Conservation (phyloP, 2,113 vertebrate genomes). For the Prunella himalayana region DNA sequence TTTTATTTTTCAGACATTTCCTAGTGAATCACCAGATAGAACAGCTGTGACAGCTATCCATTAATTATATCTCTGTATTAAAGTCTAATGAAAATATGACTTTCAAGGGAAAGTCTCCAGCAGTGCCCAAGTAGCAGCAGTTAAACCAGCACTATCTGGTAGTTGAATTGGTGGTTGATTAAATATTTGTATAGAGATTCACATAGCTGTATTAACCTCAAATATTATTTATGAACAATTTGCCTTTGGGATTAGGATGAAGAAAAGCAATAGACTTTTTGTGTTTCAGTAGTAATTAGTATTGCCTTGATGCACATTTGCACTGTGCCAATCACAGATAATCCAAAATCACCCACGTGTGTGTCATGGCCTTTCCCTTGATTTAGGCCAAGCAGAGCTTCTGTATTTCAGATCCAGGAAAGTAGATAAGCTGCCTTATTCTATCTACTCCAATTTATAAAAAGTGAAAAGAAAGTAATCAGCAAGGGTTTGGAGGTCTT, state of each 20-base stretch:
- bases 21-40: slow-evolving; percentile 2
- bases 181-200: slow-evolving; percentile 28
- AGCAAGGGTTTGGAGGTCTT: neutral
- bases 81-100: neutral
- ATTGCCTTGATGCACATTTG: neutral
- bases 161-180: neutral
- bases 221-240: neutral
- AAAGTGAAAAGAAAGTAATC: neutral
- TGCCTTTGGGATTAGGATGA: neutral
- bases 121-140: neutral
- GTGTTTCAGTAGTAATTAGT: neutral
- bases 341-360: neutral
- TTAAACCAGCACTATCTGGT: neutral
- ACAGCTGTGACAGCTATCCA: slow-evolving; percentile 15
- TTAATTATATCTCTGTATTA: slow-evolving; percentile 21
- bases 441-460: neutral
- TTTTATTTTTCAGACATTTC: slow-evolving; percentile 25
- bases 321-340: neutral
- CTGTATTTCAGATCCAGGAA: neutral
- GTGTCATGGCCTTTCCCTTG: neutral
- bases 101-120: neutral
- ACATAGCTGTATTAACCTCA: neutral
- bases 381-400: neutral
- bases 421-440: neutral
- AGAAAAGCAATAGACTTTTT: neutral